Evolutionary conservation across 1,140 invertebrate species (phyloP), one percentile per base, ranked within the genome.

Genomic region (Drosophila simulans): DNA sequence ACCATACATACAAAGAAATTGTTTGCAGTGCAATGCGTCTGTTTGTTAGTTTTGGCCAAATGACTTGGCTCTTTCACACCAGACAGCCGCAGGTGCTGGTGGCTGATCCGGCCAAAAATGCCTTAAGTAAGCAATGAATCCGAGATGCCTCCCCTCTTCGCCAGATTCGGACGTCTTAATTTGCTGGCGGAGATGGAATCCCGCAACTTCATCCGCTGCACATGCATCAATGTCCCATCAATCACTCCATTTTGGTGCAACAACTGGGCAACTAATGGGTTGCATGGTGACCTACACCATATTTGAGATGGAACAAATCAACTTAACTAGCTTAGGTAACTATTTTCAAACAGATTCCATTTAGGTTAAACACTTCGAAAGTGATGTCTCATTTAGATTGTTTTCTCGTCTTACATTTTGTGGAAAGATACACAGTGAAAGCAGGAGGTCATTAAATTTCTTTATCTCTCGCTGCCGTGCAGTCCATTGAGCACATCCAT

Each of bases 41-140:
- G 59, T 66, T 60, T 63, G 78, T 74, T 68, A 79, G 46, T 63
- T 39, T 75, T 54, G 35, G 56, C 20, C 83, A 89, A 83, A 89
- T 77, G 84, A 77, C 17, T 89, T 59, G 13, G 56, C 48, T 89
- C 83, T 68, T 65, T 75, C 65, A 51, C 66, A 80, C 52, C 54
- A 69, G 48, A 40, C 72, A 57, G 58, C 66, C 66, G 63, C 80
- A 66, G 81, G 70, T 79, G 79, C 42, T 51, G 20, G 59, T 22
- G 42, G 60, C 59, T 58, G 48, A 55, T 72, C 25, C 13, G 40
- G 46, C 40, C 15, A 79, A 71, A 62, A 64, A 86, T 88, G 75
- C 52, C 65, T 82, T 78, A 82, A 88, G 58, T 88, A 86, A 86
- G 78, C 82, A 88, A 80, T 48, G 77, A 66, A 35, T 52, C 48